These are phyloP conservation scores for Melipona bicolor DNA, from an alignment of 2,888 invertebrate genomes.

Conservation along the genomic window DNA sequence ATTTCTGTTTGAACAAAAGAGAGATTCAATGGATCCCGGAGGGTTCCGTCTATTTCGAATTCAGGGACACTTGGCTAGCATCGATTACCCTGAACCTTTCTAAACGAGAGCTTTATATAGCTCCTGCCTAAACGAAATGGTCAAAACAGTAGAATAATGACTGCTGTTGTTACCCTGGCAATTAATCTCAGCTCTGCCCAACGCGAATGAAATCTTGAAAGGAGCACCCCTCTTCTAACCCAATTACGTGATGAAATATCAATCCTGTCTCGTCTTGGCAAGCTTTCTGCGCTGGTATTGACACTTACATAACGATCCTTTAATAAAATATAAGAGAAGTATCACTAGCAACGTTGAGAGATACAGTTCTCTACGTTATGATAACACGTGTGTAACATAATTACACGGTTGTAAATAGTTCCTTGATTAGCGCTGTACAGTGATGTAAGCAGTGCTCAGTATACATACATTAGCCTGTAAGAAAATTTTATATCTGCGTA, in stretches of 20 bases:
- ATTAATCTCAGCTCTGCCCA: slow-evolving; percentile 43
- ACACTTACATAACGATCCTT: neutral
- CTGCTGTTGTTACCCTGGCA: slow-evolving; percentile 51
- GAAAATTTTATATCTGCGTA: neutral
- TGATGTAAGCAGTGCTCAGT: neutral
- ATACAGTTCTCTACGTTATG: neutral
- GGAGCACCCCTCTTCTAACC: neutral
- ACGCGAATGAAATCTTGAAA: neutral
- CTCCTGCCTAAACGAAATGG: neutral
- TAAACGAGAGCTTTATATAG: neutral
- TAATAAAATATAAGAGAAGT: neutral
- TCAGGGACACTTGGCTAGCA: neutral
- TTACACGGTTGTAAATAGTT: neutral
- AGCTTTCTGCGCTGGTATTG: neutral
- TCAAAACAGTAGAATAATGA: slow-evolving; percentile 4
- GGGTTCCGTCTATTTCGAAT: slow-evolving; percentile 3
- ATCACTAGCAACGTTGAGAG: too few species aligned
- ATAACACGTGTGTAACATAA: neutral
- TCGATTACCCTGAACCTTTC: neutral
- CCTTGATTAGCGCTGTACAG: neutral
- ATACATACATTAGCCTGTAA: neutral
- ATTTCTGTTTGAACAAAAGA: neutral
- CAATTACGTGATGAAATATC: slow-evolving; percentile 3
- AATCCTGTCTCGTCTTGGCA: slow-evolving; percentile 12
- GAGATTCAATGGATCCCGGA: slow-evolving; percentile 15